Evolutionary conservation across 2,113 vertebrate species (phyloP), one percentile per base, ranked within the genome.

Genomic region (Eulemur rufifrons): DNA sequence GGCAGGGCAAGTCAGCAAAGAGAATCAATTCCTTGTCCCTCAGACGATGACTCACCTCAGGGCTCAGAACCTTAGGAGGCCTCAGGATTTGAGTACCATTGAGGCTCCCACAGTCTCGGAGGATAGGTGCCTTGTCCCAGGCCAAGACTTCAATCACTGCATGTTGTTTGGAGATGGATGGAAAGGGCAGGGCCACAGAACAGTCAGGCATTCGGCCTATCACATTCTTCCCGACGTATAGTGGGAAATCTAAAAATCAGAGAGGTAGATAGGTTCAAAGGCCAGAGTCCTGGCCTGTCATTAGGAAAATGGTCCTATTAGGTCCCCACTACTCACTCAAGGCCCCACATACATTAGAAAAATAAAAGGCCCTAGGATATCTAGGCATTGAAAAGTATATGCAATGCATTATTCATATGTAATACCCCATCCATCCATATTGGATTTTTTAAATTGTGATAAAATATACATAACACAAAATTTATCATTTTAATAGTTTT

Each of bases 1-100:
- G 98, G 97, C 99, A 99, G 6, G 99, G 99, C 90, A 99, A 98
- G 80, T 99, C 99, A 0, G 99, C 99, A 93, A 99, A 96, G 90
- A 99, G 96, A 96, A 99, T 95, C 61, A 98, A 86, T 64, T 99
- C 99, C 29, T 98, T 98, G 66, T 99, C 98, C 37, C 97, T 97
- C 82, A 99, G 98, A 47, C 98, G 98, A 66, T 99, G 99, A 32
- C 98, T 98, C 13, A 99, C 98, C 1, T 99, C 97, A 18, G 99
- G 99, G 4, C 97, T 98, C 90, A 99, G 97, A 96, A 99, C 98
- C 29, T 97, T 83, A 73, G 97, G 95, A 52, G 98, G 98, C 50
- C 97, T 98, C 34, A 99, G 98, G 34, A 98, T 99, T 37, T 99
- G 98, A 37, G 99, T 99, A 54, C 99, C 99, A 92, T 99, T 99